Conservation (phyloP, 1,140 invertebrate species). For the Aphidius gifuensis region DNA sequence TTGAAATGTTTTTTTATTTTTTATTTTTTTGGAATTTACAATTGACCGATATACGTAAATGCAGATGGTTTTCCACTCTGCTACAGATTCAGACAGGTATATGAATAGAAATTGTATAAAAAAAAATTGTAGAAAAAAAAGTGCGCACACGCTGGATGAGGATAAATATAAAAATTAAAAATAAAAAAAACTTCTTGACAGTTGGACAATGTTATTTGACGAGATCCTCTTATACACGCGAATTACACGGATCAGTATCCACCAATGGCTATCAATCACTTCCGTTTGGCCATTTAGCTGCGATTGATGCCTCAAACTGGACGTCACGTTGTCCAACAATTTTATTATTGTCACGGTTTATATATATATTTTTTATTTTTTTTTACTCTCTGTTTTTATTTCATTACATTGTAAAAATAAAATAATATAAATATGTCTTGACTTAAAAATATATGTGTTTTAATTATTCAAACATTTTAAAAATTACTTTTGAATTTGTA, state of each 20-base stretch:
- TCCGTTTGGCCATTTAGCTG: slow-evolving; percentile 4
- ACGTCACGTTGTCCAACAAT: neutral
- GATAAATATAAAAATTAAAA: slow-evolving; percentile 23
- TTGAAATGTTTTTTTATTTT: slow-evolving; percentile 9
- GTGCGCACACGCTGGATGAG: no score
- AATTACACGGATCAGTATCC: slow-evolving; percentile 43
- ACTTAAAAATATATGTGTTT: no score
- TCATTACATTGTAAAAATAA: no score
- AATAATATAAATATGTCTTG: no score
- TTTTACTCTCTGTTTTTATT: neutral
- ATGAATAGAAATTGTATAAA: neutral
- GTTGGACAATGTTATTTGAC: slow-evolving; percentile 32
- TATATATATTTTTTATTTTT: neutral
- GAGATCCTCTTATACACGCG: slow-evolving; percentile 37
- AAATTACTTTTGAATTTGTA: no score
- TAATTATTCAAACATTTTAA: no score
- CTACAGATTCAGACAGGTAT: neutral
- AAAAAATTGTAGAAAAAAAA: no score
- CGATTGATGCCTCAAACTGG: slow-evolving; percentile 17
- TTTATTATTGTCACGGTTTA: neutral
- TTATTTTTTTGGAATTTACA: no score
- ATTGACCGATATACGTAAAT: neutral
- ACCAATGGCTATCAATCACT: slow-evolving; percentile 41
- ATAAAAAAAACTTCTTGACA: slow-evolving; percentile 33
- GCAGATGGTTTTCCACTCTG: neutral